These are phyloP conservation scores for Elaeidobius kamerunicus DNA, from an alignment of 2,888 invertebrate species.

Conservation along the genomic window DNA sequence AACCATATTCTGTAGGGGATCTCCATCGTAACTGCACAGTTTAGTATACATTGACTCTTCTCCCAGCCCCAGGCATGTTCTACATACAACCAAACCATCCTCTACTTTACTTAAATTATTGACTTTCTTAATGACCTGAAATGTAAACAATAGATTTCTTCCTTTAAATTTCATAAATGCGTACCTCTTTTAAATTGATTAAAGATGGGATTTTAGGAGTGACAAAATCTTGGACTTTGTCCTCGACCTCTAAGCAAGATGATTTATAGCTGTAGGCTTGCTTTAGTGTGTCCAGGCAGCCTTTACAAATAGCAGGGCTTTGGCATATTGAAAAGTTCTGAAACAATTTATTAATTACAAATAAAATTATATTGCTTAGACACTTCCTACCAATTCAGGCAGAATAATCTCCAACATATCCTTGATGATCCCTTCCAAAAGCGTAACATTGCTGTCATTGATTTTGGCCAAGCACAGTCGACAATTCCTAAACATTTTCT, in stretches of 20 bases:
- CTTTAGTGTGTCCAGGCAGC: slow-evolving; percentile 23
- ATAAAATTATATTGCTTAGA: background rate
- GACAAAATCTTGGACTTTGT: slow-evolving; percentile 26
- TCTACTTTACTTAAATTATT: slow-evolving; percentile 7
- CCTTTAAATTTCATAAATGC: background rate
- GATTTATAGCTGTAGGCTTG: slow-evolving; percentile 29
- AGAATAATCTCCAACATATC: slow-evolving; percentile 29
- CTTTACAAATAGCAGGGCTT: slow-evolving; percentile 22
- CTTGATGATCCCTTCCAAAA: slow-evolving; percentile 23
- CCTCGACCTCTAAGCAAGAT: slow-evolving; percentile 29
- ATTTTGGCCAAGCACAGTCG: slow-evolving; percentile 24
- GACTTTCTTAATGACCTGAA: slow-evolving; percentile 6
- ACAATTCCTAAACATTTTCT: slow-evolving; percentile 1
- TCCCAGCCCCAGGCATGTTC: slow-evolving; percentile 23
- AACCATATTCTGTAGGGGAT: slow-evolving; percentile 30
- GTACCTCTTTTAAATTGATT: slow-evolving; percentile 24
- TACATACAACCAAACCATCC: slow-evolving; percentile 14
- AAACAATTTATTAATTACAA: background rate
- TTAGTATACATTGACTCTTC: slow-evolving; percentile 14
- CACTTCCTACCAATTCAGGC: slow-evolving; percentile 26
- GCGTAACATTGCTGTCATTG: slow-evolving; percentile 5
- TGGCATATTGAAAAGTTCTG: slow-evolving; percentile 26
- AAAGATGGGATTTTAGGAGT: slow-evolving; percentile 5
- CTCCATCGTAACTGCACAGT: slow-evolving; percentile 22
- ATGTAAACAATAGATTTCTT: background rate